phyloP scores from a whole-genome alignment of 2,113 vertebrate genomes.

The Phocoena phocoena region DNA sequence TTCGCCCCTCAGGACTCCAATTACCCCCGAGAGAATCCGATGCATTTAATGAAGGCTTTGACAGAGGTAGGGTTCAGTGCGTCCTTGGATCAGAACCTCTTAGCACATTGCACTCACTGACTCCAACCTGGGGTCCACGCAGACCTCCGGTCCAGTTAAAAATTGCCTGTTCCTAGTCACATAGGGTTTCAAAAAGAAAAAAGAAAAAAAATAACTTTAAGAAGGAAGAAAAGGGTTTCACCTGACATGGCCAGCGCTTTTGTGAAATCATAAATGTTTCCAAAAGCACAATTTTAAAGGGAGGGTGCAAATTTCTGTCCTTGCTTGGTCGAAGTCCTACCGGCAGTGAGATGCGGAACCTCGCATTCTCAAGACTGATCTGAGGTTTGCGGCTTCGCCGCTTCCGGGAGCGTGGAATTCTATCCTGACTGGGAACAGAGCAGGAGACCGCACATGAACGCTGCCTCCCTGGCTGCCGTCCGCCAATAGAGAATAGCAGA shows the following conservation, averaged over 20 bases:
- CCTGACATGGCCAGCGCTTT: not conserved
- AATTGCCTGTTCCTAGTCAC: not conserved
- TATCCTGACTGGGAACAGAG: conserved; percentile 26
- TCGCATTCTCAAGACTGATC: not conserved
- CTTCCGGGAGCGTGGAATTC: not conserved
- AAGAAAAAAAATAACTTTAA: not conserved
- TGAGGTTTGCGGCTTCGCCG: not conserved
- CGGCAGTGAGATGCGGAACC: not conserved
- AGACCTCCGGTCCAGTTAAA: not conserved
- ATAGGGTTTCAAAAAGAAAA: not conserved
- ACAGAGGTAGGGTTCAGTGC: not conserved
- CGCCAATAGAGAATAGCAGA: not conserved
- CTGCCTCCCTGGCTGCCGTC: not conserved
- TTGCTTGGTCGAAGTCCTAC: not conserved
- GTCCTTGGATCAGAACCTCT: not conserved
- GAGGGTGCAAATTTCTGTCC: not conserved
- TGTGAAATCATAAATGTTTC: not conserved
- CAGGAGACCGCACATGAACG: not conserved
- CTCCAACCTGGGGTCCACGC: not conserved
- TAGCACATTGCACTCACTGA: not conserved
- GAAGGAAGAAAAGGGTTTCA: not conserved
- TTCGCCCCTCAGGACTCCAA: conserved; percentile 54
- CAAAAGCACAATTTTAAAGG: not conserved
- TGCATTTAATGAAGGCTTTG: conserved; percentile 66
- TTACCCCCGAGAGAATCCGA: not conserved